Evolutionary conservation across 2,113 vertebrate genomes (phyloP).

Genomic region (Gymnarchus niloticus): DNA sequence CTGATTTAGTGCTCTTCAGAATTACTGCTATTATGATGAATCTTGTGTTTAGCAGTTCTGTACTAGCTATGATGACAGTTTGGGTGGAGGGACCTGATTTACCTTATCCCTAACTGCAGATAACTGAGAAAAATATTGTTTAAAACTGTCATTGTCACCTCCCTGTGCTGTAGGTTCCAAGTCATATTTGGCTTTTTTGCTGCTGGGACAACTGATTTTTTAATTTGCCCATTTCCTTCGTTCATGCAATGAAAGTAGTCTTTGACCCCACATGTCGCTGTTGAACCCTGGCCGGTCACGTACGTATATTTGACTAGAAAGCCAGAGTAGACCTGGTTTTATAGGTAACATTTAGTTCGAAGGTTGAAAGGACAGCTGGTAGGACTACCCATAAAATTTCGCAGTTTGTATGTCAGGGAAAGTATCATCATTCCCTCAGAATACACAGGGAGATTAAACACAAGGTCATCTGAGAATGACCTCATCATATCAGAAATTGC

Average conservation of each 20-base stretch:
- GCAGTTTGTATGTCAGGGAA: conserved; percentile 16
- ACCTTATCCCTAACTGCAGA: not conserved
- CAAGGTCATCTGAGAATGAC: conserved; percentile 15
- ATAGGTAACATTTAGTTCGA: conserved; percentile 11
- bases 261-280: not conserved
- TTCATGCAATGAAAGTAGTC: conserved; percentile 8
- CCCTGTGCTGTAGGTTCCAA: not conserved
- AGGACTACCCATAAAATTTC: conserved; percentile 19
- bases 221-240: not conserved
- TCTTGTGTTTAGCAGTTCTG: not conserved
- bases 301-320: not conserved
- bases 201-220: not conserved
- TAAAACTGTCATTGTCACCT: not conserved
- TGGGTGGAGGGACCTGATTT: not conserved
- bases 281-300: not conserved
- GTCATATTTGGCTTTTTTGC: not conserved
- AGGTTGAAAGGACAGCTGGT: not conserved
- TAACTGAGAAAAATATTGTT: not conserved
- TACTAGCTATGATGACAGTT: not conserved
- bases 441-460: conserved; percentile 13
- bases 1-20: conserved; percentile 1
- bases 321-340: conserved; percentile 16
- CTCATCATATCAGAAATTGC: not conserved
- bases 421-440: conserved; percentile 12
- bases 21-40: conserved; percentile 10